phyloP scores from a whole-genome alignment of 2,888 invertebrate genomes.

The Drosophila mayaguana region DNA sequence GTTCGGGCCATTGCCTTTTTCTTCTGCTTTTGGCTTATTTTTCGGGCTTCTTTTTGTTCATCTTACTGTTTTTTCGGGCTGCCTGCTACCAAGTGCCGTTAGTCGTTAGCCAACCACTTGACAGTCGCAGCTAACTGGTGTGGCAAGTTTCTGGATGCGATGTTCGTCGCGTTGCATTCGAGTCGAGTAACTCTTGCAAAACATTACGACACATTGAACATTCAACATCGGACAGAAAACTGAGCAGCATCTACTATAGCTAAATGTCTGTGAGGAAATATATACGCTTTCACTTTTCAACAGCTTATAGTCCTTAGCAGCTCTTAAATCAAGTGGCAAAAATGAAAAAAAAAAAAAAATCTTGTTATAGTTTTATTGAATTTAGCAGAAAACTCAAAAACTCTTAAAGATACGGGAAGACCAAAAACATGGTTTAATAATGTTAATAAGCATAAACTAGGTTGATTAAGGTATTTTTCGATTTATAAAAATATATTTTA shows the following conservation, averaged over 20 bases:
- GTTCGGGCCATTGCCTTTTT: slow-evolving; percentile 39
- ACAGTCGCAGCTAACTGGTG: slow-evolving; percentile 35
- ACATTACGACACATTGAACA: slow-evolving; percentile 37
- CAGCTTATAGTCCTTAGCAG: slow-evolving; percentile 20
- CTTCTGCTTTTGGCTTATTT: slow-evolving; percentile 13
- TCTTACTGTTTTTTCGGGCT: slow-evolving; percentile 5
- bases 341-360: too few species aligned
- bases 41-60: too few species aligned
- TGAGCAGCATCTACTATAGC: slow-evolving; percentile 6
- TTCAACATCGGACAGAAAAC: slow-evolving; percentile 15
- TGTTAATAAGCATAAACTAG: too few species aligned
- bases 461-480: too few species aligned
- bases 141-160: slow-evolving; percentile 35
- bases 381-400: neutral
- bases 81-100: slow-evolving; percentile 55
- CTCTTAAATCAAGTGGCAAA: slow-evolving; percentile 6
- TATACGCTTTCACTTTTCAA: slow-evolving; percentile 29
- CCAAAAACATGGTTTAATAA: neutral
- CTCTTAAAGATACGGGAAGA: neutral
- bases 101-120: slow-evolving; percentile 52
- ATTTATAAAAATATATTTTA: too few species aligned
- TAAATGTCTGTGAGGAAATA: slow-evolving; percentile 8
- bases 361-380: neutral
- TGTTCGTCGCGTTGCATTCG: slow-evolving; percentile 34
- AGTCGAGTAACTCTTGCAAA: slow-evolving; percentile 24